Evolutionary conservation across 2,888 invertebrate genomes (phyloP).

Genomic region (Drosophila fulvimacula): DNA sequence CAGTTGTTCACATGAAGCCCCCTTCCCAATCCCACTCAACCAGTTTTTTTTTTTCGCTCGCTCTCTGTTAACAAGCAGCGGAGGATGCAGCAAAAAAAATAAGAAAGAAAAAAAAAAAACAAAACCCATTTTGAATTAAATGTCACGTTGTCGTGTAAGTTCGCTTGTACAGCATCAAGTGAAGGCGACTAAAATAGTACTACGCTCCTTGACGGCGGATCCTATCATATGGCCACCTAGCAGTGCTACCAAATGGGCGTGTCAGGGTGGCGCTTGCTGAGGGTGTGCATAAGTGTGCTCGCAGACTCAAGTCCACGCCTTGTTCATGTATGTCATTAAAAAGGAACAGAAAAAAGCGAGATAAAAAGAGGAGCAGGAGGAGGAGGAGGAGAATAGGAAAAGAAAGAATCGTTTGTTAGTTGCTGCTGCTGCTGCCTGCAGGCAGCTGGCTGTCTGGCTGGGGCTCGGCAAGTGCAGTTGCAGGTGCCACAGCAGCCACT

Average conservation of each 20-base stretch:
- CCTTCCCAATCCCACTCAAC: slow-evolving; percentile 6
- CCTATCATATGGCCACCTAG: slow-evolving; percentile 52
- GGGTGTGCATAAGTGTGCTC: slow-evolving; percentile 31
- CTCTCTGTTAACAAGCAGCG: slow-evolving; percentile 48
- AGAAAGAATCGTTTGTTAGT: slow-evolving; percentile 40
- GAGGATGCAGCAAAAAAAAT: not conserved
- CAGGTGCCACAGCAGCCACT: slow-evolving; percentile 31
- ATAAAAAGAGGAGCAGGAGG: not conserved
- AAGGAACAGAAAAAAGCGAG: slow-evolving; percentile 21
- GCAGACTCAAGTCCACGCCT: slow-evolving; percentile 39
- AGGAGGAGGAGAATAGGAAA: slow-evolving; percentile 1
- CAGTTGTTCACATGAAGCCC: slow-evolving; percentile 15
- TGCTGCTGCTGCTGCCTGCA: slow-evolving; percentile 32
- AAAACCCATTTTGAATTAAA: slow-evolving; percentile 66
- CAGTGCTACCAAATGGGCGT: not conserved
- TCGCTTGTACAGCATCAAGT: slow-evolving; percentile 66
- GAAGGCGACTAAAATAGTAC: slow-evolving; percentile 67
- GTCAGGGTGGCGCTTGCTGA: not conserved
- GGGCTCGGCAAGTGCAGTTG: slow-evolving; percentile 26
- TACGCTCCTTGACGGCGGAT: slow-evolving; percentile 47
- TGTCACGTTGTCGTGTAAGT: slow-evolving; percentile 70
- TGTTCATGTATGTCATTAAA: slow-evolving; percentile 69
- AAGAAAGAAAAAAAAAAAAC: slow-evolving; percentile 10
- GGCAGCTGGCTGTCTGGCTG: slow-evolving; percentile 39
- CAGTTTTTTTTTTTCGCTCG: slow-evolving; percentile 19